Percentiles rank a stretch among this genome's conserved stretches.
These are phyloP conservation scores for Agrochola macilenta DNA, from an alignment of 2,888 invertebrate genomes.

Conservation along the genomic window DNA sequence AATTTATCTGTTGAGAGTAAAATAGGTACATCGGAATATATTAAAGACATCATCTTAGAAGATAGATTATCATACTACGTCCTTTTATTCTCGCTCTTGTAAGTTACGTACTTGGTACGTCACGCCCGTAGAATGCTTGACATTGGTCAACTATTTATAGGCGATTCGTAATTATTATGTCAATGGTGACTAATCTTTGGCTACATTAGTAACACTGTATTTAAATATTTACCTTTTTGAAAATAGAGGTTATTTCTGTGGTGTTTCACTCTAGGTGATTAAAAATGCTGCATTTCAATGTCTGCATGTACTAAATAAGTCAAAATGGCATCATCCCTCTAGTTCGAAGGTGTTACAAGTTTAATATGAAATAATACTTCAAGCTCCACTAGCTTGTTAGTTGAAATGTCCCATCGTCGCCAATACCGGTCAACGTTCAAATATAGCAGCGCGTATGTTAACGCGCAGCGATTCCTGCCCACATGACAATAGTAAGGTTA, in stretches of 20 bases:
- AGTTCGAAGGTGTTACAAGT: background rate
- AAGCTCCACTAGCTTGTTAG: conserved; percentile 18
- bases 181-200: conserved; percentile 49
- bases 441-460: conserved; percentile 63
- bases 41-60: background rate
- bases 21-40: background rate
- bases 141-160: conserved; percentile 60
- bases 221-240: conserved; percentile 19
- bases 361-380: conserved; percentile 17
- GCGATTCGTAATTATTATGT: conserved; percentile 60
- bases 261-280: too few species aligned
- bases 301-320: background rate
- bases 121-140: conserved; percentile 40
- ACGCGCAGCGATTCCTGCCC: conserved; percentile 63
- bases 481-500: conserved; percentile 80
- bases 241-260: background rate
- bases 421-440: conserved; percentile 64
- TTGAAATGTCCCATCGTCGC: conserved; percentile 34
- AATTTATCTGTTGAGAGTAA: background rate
- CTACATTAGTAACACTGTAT: conserved; percentile 15
- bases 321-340: background rate
- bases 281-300: background rate
- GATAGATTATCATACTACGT: conserved; percentile 17
- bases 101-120: conserved; percentile 12
- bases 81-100: conserved; percentile 19